Conservation (phyloP, 2,888 invertebrate genomes). For the Drosophila pseudotakahashii region DNA sequence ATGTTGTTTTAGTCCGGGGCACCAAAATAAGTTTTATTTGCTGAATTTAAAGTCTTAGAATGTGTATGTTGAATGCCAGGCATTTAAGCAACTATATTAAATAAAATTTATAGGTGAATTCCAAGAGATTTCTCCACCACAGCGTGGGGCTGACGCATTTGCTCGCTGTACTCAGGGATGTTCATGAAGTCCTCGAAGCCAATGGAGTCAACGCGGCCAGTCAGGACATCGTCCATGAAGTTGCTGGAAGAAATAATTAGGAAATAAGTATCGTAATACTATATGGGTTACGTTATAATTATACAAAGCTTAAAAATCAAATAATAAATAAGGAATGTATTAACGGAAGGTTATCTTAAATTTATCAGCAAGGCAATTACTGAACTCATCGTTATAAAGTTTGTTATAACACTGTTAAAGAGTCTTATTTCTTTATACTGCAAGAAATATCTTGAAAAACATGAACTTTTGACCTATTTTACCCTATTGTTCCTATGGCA, state of each 20-base stretch:
- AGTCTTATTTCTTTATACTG: too few species aligned
- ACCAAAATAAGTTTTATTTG: conserved; percentile 18
- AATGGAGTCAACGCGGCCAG: conserved; percentile 90
- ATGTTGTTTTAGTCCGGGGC: conserved; percentile 1
- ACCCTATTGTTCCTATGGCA: too few species aligned
- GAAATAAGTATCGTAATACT: too few species aligned
- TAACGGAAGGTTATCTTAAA: too few species aligned
- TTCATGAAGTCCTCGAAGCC: conserved; percentile 92
- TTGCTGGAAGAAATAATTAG: conserved; percentile 82
- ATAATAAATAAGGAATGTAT: too few species aligned
- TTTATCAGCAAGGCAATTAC: too few species aligned
- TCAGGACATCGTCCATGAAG: conserved; percentile 89
- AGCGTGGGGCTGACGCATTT: conserved; percentile 92
- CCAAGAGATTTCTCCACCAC: conserved; percentile 88
- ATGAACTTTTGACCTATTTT: too few species aligned
- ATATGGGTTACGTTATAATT: neutral
- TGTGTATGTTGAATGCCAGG: conserved; percentile 24
- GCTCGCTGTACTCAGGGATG: conserved; percentile 89
- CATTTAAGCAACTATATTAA: conserved; percentile 25
- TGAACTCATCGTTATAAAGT: too few species aligned
- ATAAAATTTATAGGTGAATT: conserved; percentile 51
- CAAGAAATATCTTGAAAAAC: too few species aligned
- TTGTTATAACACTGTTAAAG: too few species aligned
- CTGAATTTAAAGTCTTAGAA: conserved; percentile 10
- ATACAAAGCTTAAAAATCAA: neutral